Conservation (phyloP, 1,140 invertebrate species). For the Gonioctena quinquepunctata region DNA sequence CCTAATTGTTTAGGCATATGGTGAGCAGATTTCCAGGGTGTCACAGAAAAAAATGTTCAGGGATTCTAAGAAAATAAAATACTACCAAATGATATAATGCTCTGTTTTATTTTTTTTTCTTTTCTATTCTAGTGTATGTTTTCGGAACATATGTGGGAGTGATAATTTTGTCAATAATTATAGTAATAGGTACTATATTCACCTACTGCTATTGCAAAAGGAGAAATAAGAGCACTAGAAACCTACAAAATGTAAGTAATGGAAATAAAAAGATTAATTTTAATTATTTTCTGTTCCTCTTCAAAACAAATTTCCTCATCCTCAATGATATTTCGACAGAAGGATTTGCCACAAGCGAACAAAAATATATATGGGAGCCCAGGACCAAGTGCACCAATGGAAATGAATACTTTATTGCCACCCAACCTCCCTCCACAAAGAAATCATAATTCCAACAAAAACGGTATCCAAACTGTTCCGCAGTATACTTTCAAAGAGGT, state of each 20-base stretch:
- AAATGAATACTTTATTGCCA: conserved; percentile 75
- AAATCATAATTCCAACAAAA: conserved; percentile 44
- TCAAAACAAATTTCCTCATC: neutral
- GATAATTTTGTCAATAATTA: conserved; percentile 55
- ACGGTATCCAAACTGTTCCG: conserved; percentile 63
- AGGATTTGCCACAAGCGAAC: conserved; percentile 70
- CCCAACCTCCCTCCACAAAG: conserved; percentile 56
- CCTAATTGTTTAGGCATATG: too few relatives aligned
- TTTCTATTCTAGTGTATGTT: conserved; percentile 57
- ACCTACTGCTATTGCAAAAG: conserved; percentile 60
- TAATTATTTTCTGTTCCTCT: neutral
- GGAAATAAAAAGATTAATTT: too few relatives aligned
- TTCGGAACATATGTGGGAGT: conserved; percentile 66
- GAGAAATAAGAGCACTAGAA: conserved; percentile 61
- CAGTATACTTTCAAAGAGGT: conserved; percentile 79
- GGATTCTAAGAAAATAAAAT: too few relatives aligned
- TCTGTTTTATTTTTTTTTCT: neutral
- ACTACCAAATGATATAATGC: too few relatives aligned
- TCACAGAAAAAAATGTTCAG: too few relatives aligned
- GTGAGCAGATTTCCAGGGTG: too few relatives aligned
- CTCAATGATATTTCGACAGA: conserved; percentile 48
- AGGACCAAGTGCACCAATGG: conserved; percentile 68
- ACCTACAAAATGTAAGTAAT: conserved; percentile 64
- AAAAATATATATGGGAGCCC: conserved; percentile 76
- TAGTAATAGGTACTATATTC: conserved; percentile 54